Percentiles rank a stretch among this genome's conserved stretches.
phyloP scores from a whole-genome alignment of 2,797 vertebrate species.

The Leucoraja ocellata region DNA sequence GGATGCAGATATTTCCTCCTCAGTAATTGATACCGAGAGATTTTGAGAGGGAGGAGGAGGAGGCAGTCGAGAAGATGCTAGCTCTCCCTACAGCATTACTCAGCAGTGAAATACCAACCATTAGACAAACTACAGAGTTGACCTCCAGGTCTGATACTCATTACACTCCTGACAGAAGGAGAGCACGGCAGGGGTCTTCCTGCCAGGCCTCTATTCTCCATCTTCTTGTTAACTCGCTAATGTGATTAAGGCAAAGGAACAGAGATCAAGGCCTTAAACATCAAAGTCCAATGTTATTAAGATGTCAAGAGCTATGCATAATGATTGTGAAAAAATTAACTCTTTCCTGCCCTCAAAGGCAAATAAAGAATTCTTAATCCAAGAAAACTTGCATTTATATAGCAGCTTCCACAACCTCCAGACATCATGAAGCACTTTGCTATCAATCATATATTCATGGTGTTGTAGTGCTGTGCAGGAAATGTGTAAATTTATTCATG shows the following conservation, averaged over 20 bases:
- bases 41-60: conserved; percentile 45
- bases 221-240: conserved; percentile 70
- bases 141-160: conserved; percentile 59
- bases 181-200: conserved; percentile 64
- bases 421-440: background rate
- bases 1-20: conserved; percentile 62
- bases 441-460: background rate
- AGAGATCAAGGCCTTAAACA: conserved; percentile 67
- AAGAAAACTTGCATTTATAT: background rate
- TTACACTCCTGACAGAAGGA: conserved; percentile 59
- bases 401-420: background rate
- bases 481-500: background rate
- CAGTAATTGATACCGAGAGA: conserved; percentile 64
- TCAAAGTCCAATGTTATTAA: conserved; percentile 60
- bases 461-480: background rate
- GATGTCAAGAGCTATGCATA: conserved; percentile 26
- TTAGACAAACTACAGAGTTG: conserved; percentile 49
- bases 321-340: background rate
- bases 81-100: conserved; percentile 51
- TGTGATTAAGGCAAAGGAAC: conserved; percentile 63
- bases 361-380: background rate
- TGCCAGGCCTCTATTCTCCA: conserved; percentile 62
- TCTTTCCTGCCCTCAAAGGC: background rate
- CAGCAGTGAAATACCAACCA: conserved; percentile 60
- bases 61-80: conserved; percentile 52